Evolutionary conservation across 2,888 invertebrate genomes (phyloP).

Genomic region (Drosophila parthenogenetica): DNA sequence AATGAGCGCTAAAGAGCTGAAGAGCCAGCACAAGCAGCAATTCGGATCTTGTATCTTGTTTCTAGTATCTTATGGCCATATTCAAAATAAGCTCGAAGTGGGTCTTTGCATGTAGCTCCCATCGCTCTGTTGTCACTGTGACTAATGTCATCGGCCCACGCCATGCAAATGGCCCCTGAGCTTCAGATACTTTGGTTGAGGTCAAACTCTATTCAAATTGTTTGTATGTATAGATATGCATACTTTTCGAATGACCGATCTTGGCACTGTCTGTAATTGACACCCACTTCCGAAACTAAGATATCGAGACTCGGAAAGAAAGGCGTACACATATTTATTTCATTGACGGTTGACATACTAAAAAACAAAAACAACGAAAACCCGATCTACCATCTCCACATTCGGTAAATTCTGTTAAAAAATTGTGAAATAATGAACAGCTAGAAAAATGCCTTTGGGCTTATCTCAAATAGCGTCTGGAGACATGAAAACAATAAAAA

Average conservation of each 20-base stretch:
- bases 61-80: constrained; percentile 5
- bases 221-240: not conserved
- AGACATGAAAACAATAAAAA: constrained; percentile 41
- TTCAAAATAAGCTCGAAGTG: constrained; percentile 31
- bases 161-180: constrained; percentile 46
- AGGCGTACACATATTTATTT: constrained; percentile 37
- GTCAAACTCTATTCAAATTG: constrained; percentile 32
- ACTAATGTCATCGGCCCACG: constrained; percentile 79
- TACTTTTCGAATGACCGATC: constrained; percentile 21
- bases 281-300: constrained; percentile 74
- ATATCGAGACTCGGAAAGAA: constrained; percentile 44
- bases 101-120: constrained; percentile 49
- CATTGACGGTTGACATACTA: constrained; percentile 26
- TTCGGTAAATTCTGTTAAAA: constrained; percentile 7
- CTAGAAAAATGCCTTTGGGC: constrained; percentile 51
- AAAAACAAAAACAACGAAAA: not conserved
- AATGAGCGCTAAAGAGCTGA: constrained; percentile 65
- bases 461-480: constrained; percentile 62
- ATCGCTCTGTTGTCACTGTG: constrained; percentile 38
- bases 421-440: constrained; percentile 59
- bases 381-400: not conserved
- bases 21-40: constrained; percentile 43
- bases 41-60: constrained; percentile 34
- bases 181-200: constrained; percentile 28
- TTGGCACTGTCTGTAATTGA: constrained; percentile 71